These are phyloP conservation scores for Falcaria lacertinaria DNA, from an alignment of 2,888 invertebrate species.

Conservation along the genomic window DNA sequence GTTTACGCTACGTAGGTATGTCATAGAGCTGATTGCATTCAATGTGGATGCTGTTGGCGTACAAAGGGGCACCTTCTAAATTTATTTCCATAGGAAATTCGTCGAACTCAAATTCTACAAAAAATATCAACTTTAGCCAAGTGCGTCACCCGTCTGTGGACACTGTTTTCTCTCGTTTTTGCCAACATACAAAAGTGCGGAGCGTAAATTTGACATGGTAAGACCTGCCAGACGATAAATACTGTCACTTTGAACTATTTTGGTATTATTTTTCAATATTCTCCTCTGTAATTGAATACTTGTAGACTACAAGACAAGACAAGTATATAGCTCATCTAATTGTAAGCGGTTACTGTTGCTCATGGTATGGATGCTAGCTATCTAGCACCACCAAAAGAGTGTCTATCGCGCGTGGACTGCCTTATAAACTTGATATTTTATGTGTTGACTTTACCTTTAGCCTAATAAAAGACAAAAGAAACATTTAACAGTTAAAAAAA, in stretches of 20 bases:
- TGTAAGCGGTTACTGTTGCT: too few relatives aligned
- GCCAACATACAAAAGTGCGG: constrained; percentile 12
- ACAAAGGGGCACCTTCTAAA: neutral
- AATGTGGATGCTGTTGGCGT: neutral
- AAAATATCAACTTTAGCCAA: constrained; percentile 26
- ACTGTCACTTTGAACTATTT: neutral
- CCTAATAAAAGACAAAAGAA: too few relatives aligned
- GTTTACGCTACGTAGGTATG: neutral
- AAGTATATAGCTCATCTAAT: too few relatives aligned
- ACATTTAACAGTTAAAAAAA: too few relatives aligned
- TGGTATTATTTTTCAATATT: too few relatives aligned
- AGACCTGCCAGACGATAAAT: neutral
- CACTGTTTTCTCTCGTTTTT: constrained; percentile 12
- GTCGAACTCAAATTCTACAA: constrained; percentile 5
- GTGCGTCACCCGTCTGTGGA: constrained; percentile 30
- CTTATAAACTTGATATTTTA: too few relatives aligned
- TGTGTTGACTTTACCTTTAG: too few relatives aligned
- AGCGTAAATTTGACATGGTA: neutral
- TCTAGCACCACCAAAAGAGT: too few relatives aligned
- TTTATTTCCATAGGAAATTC: neutral
- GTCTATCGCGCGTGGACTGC: too few relatives aligned
- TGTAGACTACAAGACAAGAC: too few relatives aligned
- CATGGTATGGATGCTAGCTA: too few relatives aligned
- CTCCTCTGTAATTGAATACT: too few relatives aligned
- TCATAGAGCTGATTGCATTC: neutral